phyloP scores from a whole-genome alignment of 2,113 vertebrate species.

The Trematomus loennbergii region DNA sequence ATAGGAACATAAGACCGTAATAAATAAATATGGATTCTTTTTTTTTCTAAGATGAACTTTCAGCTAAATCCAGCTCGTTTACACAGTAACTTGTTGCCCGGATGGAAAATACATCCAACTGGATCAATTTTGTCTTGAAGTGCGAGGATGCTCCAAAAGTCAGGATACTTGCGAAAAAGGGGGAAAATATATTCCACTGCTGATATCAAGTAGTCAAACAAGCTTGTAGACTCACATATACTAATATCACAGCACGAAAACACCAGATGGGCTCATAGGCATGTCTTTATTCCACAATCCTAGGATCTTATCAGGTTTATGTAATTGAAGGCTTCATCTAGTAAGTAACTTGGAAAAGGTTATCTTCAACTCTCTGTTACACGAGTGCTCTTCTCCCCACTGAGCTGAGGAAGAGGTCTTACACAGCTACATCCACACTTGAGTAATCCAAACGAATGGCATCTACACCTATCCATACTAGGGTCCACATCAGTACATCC shows the following conservation, averaged over 20 bases:
- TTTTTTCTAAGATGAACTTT: slow-evolving; percentile 40
- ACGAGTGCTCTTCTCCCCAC: slow-evolving; percentile 51
- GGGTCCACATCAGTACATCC: slow-evolving; percentile 75
- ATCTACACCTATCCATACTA: slow-evolving; percentile 70
- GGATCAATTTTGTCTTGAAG: slow-evolving; percentile 38
- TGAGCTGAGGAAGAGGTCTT: slow-evolving; percentile 27
- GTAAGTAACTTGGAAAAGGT: slow-evolving; percentile 40
- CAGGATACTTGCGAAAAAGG: neutral
- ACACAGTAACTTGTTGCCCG: slow-evolving; percentile 22
- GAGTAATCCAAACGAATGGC: slow-evolving; percentile 78
- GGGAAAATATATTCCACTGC: slow-evolving; percentile 71
- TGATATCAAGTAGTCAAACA: slow-evolving; percentile 33
- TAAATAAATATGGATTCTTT: slow-evolving; percentile 42
- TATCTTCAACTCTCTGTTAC: slow-evolving; percentile 42
- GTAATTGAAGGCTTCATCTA: slow-evolving; percentile 30
- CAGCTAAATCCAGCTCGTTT: slow-evolving; percentile 50
- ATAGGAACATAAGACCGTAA: slow-evolving; percentile 45
- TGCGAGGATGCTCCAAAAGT: slow-evolving; percentile 38
- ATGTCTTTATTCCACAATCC: slow-evolving; percentile 66
- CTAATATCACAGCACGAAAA: slow-evolving; percentile 33
- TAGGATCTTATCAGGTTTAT: slow-evolving; percentile 28
- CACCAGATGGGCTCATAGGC: slow-evolving; percentile 52
- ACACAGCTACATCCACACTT: slow-evolving; percentile 78
- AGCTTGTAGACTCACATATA: slow-evolving; percentile 29
- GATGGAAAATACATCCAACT: slow-evolving; percentile 70